phyloP scores from a whole-genome alignment of 2,113 vertebrate genomes.

The Phalacrocorax carbo region DNA sequence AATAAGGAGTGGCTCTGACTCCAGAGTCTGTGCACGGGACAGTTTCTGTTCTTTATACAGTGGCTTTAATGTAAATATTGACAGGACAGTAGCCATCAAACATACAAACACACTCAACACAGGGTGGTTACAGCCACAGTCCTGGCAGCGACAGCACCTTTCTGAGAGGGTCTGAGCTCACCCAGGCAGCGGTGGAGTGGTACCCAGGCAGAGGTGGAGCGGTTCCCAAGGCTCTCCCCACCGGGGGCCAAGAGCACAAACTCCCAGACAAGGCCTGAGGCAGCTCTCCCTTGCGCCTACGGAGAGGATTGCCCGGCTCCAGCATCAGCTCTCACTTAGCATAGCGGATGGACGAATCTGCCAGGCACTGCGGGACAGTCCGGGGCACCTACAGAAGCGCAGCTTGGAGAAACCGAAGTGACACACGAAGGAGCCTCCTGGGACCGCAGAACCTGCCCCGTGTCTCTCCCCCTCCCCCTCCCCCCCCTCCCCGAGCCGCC shows the following conservation, averaged over 20 bases:
- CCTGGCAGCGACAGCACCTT: not conserved
- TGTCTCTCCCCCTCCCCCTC: too few species aligned
- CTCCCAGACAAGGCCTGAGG: not conserved
- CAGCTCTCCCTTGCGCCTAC: too few species aligned
- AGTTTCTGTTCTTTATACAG: not conserved
- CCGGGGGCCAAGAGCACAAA: accelerated
- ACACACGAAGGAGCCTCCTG: not conserved
- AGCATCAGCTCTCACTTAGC: not conserved
- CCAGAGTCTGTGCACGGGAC: not conserved
- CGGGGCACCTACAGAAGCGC: accelerated
- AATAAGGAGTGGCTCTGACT: not conserved
- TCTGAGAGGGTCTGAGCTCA: not conserved
- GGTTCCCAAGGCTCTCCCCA: too few species aligned
- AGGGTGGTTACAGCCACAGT: not conserved
- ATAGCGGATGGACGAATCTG: not conserved
- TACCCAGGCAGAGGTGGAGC: not conserved
- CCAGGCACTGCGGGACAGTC: not conserved
- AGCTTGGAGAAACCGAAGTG: not conserved
- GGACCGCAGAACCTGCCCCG: too few species aligned
- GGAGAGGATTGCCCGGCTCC: not conserved
- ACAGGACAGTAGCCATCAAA: not conserved
- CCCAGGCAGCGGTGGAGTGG: not conserved
- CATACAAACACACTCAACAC: not conserved
- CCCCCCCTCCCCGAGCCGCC: too few species aligned
- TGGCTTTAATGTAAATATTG: not conserved